A percentile compares a stretch with the other conserved stretches of the same genome.
phyloP scores from a whole-genome alignment of 2,888 invertebrate genomes.

The Molorchus minor region DNA sequence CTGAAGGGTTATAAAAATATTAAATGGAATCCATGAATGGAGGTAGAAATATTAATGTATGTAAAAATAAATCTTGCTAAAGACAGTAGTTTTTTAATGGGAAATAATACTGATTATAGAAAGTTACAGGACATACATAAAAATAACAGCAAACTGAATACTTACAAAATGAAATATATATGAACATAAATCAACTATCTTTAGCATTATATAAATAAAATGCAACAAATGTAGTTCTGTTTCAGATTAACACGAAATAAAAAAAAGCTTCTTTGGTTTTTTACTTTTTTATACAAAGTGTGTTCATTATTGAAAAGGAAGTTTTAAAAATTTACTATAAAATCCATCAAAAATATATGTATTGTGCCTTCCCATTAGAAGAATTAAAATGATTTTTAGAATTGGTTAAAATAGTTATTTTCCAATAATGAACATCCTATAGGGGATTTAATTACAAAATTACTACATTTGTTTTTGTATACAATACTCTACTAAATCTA shows the following conservation, averaged over 20 bases:
- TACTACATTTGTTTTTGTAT: conserved; percentile 37
- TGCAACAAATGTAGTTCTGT: conserved; percentile 19
- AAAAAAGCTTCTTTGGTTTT: conserved; percentile 37
- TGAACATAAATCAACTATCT: conserved; percentile 1
- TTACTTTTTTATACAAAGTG: conserved; percentile 35
- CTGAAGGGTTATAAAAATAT: conserved; percentile 24
- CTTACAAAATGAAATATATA: not conserved
- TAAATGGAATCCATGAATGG: conserved; percentile 18
- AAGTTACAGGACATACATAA: not conserved
- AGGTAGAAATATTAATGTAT: conserved; percentile 26
- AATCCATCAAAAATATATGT: conserved; percentile 17
- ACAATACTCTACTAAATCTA: conserved; percentile 26
- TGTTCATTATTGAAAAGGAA: conserved; percentile 26
- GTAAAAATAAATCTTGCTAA: conserved; percentile 19
- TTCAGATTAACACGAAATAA: not conserved
- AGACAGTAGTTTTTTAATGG: conserved; percentile 1
- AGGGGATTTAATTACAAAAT: conserved; percentile 35
- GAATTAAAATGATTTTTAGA: not conserved
- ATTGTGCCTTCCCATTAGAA: not conserved
- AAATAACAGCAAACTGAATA: not conserved
- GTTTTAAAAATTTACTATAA: conserved; percentile 1
- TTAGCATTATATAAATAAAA: conserved; percentile 15
- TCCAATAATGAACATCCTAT: conserved; percentile 6
- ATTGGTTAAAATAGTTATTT: not conserved
- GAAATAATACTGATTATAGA: not conserved